Evolutionary conservation across 2,888 invertebrate genomes (phyloP), one percentile per base, ranked within the genome.

Genomic region (Ditylenchus weischeri): DNA sequence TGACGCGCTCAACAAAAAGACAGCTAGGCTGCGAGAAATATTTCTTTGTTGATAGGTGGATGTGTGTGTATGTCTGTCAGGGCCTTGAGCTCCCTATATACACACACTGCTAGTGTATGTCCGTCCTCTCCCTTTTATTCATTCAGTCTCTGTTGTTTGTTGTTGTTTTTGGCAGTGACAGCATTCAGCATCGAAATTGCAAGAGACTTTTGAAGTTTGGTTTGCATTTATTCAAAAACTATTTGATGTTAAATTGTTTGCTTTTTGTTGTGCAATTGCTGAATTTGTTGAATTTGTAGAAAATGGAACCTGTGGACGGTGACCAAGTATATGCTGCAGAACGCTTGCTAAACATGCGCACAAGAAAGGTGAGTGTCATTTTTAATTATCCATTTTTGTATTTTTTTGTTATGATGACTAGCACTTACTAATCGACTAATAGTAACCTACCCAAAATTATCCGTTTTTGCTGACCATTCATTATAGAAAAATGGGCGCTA

Each of bases 261-360:
- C 18, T 36, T 8, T n/a, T 3, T 58, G 54, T 63, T 57, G n/a
- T 7, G 21, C 47, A 66, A 29, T 67, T 35, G 48, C 15, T 43
- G 8, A 54, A 65, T 63, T 23, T 43, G 48, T 65, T 29, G 47
- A 29, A 29, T 29, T 29, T 29, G 29, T 29, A 29, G 29, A 29
- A 29, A 49, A 57, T 67, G 35, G 66, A 67, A 18, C 35, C 38
- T 36, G 18, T 38, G 29, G 57, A 69, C 35, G 68, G 57, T 1
- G 69, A 69, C 47, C 70, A 69, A 29, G 69, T 69, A 23, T 69
- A 69, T 51, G 69, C 70, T 7, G 69, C 69, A 19, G 69, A 69
- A 64, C 66, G 63, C 0, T 43, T 69, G 11, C 63, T 69, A 18
- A 49, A 70, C 38, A 51, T 36, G 38, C 61, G 69, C n/a, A 69